A percentile compares a stretch with the other conserved stretches of the same genome.
Evolutionary conservation across 2,888 invertebrate genomes (phyloP).

Genomic region (Mechanitis mazaeus): DNA sequence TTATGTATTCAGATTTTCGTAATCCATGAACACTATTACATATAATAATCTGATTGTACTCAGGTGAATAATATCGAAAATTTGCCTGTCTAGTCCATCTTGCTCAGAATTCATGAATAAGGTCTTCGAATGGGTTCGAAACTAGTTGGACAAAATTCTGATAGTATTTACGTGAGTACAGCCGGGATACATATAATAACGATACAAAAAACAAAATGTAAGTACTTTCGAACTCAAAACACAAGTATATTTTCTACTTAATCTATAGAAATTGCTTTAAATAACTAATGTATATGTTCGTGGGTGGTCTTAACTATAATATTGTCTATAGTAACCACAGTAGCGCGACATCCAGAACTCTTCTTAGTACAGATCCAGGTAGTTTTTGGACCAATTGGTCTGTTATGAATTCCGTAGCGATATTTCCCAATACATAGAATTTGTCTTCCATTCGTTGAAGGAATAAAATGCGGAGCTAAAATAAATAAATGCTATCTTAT

Average conservation of each 20-base stretch:
- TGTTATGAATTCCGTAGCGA: constrained; percentile 29
- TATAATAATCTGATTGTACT: too few species aligned
- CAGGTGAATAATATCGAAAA: too few species aligned
- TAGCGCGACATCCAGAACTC: constrained; percentile 28
- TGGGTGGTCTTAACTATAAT: constrained; percentile 19
- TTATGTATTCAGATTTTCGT: too few species aligned
- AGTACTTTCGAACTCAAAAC: not conserved
- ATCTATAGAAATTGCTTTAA: not conserved
- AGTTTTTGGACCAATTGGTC: constrained; percentile 18
- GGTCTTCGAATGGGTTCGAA: too few species aligned
- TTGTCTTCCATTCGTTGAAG: constrained; percentile 23
- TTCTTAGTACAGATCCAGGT: constrained; percentile 33
- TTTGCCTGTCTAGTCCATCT: too few species aligned
- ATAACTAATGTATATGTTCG: constrained; percentile 25
- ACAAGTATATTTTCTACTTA: not conserved
- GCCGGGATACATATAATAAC: too few species aligned
- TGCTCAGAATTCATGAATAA: too few species aligned
- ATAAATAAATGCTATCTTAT: constrained; percentile 5
- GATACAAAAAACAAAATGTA: too few species aligned
- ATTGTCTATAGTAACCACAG: constrained; percentile 28
- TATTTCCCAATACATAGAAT: constrained; percentile 26
- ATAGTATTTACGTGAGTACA: too few species aligned
- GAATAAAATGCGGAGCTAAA: constrained; percentile 29
- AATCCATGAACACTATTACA: too few species aligned
- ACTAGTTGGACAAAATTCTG: too few species aligned